phyloP scores from a whole-genome alignment of 2,797 vertebrate genomes.

The Prunella strophiata region DNA sequence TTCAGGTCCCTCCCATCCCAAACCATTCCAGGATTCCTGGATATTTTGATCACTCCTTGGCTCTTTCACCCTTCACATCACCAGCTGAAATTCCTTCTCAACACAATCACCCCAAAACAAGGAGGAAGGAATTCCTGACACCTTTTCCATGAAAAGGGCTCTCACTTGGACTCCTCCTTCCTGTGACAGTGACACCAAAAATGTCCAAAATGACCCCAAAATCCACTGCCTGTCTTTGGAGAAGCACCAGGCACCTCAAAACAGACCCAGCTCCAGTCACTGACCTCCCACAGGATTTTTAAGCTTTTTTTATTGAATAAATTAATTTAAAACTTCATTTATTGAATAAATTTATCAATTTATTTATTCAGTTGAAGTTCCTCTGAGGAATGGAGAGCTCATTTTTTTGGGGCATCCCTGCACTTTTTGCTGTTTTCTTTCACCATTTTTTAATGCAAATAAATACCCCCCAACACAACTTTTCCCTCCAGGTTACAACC shows the following conservation, averaged over 20 bases:
- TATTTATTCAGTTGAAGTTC: background rate
- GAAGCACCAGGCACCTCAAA: background rate
- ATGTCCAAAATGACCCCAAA: fast-evolving
- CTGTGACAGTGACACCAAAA: fast-evolving
- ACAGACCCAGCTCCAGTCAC: background rate
- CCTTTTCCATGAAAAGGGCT: fast-evolving
- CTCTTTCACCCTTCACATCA: no score
- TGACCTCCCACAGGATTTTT: background rate
- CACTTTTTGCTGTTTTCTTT: background rate
- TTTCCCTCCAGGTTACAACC: background rate
- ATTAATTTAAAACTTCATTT: no score
- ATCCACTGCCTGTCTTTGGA: fast-evolving
- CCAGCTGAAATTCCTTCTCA: background rate
- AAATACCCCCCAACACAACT: background rate
- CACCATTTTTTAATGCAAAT: background rate
- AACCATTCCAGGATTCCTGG: background rate
- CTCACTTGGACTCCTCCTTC: background rate
- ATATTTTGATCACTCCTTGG: background rate
- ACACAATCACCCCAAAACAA: no score
- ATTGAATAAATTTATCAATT: no score
- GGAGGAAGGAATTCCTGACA: background rate
- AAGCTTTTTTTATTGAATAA: background rate
- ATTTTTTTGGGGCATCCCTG: background rate
- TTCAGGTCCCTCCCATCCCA: background rate
- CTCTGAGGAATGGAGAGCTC: background rate